Evolutionary conservation across 53 echinoderm and acorn worm genomes (phyloP).

Genomic region (Apostichopus leukothele): DNA sequence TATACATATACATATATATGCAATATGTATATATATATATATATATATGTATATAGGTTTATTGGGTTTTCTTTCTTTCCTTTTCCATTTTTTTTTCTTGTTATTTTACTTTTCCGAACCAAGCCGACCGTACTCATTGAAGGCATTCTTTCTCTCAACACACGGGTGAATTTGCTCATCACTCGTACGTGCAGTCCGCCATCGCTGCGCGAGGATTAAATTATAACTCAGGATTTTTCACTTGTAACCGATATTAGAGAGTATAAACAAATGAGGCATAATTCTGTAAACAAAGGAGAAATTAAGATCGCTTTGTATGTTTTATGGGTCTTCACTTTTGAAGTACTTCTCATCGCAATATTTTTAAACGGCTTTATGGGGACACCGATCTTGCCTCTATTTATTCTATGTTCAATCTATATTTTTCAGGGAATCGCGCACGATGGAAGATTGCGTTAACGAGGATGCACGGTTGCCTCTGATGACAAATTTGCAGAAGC

Average conservation of each 20-base stretch:
- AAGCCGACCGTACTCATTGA: too few relatives aligned
- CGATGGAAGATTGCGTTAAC: neutral
- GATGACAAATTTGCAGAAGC: neutral
- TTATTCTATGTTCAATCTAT: neutral
- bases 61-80: too few relatives aligned
- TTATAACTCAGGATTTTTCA: conserved; percentile 24
- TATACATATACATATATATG: too few relatives aligned
- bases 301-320: conserved; percentile 43
- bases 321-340: conserved; percentile 19
- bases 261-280: conserved; percentile 47
- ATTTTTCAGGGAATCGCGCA: neutral
- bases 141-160: neutral
- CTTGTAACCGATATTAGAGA: conserved; percentile 35
- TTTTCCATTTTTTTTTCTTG: too few relatives aligned
- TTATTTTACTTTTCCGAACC: too few relatives aligned
- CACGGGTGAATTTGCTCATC: conserved; percentile 3
- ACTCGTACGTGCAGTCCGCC: neutral
- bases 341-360: conserved; percentile 46
- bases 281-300: conserved; percentile 39
- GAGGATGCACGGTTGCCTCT: neutral
- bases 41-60: too few relatives aligned
- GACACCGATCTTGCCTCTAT: conserved; percentile 14
- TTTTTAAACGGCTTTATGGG: conserved; percentile 33
- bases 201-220: conserved; percentile 20
- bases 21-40: too few relatives aligned